Conservation (phyloP, 2,797 vertebrate genomes). For the Lepidocolaptes lacrymiger region DNA sequence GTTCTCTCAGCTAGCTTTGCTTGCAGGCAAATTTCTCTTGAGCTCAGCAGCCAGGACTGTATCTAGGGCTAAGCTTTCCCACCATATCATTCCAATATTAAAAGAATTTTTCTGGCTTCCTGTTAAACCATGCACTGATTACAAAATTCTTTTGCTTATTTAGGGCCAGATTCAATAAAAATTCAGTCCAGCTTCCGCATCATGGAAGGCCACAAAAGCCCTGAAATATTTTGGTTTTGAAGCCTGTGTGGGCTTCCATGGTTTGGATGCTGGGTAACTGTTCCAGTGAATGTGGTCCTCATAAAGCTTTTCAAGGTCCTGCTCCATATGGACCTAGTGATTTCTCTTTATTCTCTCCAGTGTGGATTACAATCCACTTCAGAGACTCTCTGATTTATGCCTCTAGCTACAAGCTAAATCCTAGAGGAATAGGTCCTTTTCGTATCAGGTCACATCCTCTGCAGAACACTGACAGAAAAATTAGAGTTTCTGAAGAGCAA, state of each 20-base stretch:
- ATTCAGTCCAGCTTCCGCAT: slow-evolving; percentile 39
- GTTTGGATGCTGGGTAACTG: slow-evolving; percentile 18
- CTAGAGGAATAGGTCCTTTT: slow-evolving; percentile 39
- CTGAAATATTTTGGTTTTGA: slow-evolving; percentile 45
- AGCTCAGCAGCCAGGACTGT: slow-evolving; percentile 39
- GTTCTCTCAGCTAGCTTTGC: slow-evolving; percentile 26
- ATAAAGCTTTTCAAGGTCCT: slow-evolving; percentile 48
- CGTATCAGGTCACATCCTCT: slow-evolving; percentile 42
- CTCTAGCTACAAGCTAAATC: slow-evolving; percentile 47
- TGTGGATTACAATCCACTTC: slow-evolving; percentile 46
- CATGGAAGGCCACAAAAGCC: slow-evolving; percentile 58
- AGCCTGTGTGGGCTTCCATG: slow-evolving; percentile 31
- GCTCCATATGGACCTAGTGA: slow-evolving; percentile 21
- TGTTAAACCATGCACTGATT: slow-evolving; percentile 58
- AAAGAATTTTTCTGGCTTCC: slow-evolving; percentile 60
- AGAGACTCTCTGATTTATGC: slow-evolving; percentile 33
- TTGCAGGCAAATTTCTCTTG: slow-evolving; percentile 55
- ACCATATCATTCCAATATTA: slow-evolving; percentile 58
- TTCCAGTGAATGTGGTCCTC: slow-evolving; percentile 49
- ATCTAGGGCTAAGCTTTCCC: slow-evolving; percentile 59
- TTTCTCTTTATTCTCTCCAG: slow-evolving; percentile 47
- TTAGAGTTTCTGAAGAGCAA: slow-evolving; percentile 47
- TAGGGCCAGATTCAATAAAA: slow-evolving; percentile 65
- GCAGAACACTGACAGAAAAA: slow-evolving; percentile 55
- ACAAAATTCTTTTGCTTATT: slow-evolving; percentile 65